Evolutionary conservation across 2,888 invertebrate species (phyloP), one percentile per base, ranked within the genome.

Genomic region (Folsomia manolachei): DNA sequence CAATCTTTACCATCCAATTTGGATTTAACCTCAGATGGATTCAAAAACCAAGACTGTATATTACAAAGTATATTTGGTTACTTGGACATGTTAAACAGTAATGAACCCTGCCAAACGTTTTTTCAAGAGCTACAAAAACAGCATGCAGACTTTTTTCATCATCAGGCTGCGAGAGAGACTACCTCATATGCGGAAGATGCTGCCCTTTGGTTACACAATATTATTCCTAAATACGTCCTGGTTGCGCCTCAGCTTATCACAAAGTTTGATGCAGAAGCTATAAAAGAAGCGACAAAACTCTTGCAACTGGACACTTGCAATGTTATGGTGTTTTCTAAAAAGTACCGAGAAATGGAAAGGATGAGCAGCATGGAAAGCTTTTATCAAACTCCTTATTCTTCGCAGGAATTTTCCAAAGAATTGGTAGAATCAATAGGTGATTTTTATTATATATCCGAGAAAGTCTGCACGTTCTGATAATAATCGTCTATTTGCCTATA

Each of bases 41-140:
- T 78, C 23, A 52, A 65, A 1, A 62, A 72, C 4, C 70, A 72
- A n/a, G 70, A 61, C 0, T 60, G 71, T 14, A 71, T 78, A 4
- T 27, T 78, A 2, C 63, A 71, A 39, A 67, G 66, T 4, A 26
- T 76, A 1, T 78, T 76, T 53, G 69, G 70, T 1, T 78, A 76
- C 51, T 21, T 78, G 1, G 64, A 75, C 25, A 64, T 75, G 70
- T 52, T 78, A 0, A n/a, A 52, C 2, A 51, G 25, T 0, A 56
- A 69, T 1, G 66, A 63, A 11, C 75, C 74, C 0, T 71, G 66
- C n/a, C 51, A 73, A n/a, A 21, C 71, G 1, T 67, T 76, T 51
- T 78, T 75, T 52, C 63, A 72, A 26, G 76, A 75, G 26, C 62
- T 74, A 18, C 71, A 76, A 51, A 72, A 51, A 14, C 72, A 73